Evolutionary conservation across 2,888 invertebrate species (phyloP), one percentile per base, ranked within the genome.

Genomic region (Arge pagana): DNA sequence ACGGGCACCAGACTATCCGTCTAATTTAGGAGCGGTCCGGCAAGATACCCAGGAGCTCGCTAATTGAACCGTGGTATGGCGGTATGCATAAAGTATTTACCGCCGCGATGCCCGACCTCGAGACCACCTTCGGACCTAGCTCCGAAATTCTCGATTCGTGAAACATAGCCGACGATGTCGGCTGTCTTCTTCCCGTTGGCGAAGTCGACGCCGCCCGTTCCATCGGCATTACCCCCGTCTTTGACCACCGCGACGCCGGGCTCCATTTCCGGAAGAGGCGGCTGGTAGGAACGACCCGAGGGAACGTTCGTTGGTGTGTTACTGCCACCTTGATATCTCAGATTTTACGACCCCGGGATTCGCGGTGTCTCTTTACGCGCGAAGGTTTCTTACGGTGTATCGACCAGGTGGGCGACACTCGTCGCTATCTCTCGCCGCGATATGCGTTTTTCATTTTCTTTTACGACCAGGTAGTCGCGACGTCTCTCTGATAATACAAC

Each of bases 361-460:
- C 30, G 18, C 21, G 30, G 15, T 30, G 28, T 28, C 18, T 42
- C 31, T 16, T 7, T 21, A 11, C 30, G 30, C n/a, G n/a, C 10
- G n/a, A 8, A 2, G 30, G 18, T 18, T 18, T 30, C 11, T 30
- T 15, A 21, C 4, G 42, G 28, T 26, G 28, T 19, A 30, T 16
- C 21, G 42, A 42, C 42, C 42, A 42, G 11, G 26, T 28, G 28
- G 5, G 26, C 16, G 41, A 41, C 28, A 26, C n/a, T n/a, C n/a
- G 28, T n/a, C 4, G 2, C 28, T 28, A 41, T 4, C 41, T 26
- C 28, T 13, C 19, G 28, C 42, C 19, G n/a, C n/a, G 30, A 31
- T 42, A n/a, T 42, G 13, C 42, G 42, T 30, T 42, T 42, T 30
- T 42, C 42, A 42, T 42, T 42, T 42, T 42, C 42, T 30, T 42